phyloP scores from a whole-genome alignment of 2,113 vertebrate species.

The Varanus salvator region DNA sequence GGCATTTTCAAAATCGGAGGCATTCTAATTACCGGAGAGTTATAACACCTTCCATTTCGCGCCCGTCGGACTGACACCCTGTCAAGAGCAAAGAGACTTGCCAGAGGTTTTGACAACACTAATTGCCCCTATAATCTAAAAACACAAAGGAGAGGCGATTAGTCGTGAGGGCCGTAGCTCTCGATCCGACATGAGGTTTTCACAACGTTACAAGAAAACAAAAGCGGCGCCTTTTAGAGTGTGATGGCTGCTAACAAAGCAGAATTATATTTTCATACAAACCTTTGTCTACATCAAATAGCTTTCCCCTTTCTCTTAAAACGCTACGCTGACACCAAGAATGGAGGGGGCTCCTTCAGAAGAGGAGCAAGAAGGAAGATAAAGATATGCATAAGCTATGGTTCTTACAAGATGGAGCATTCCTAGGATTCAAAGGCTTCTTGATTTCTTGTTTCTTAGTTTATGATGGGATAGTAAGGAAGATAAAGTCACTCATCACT shows the following conservation, averaged over 20 bases:
- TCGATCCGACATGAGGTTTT: conserved; percentile 78
- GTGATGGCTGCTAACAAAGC: conserved; percentile 79
- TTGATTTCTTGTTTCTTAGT: not conserved
- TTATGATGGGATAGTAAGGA: conserved; percentile 1
- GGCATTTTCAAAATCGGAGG: conserved; percentile 77
- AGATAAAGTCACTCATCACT: not conserved
- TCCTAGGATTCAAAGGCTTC: not conserved
- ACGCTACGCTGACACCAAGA: conserved; percentile 46
- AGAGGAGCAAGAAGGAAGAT: conserved; percentile 47
- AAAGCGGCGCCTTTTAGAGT: conserved; percentile 77
- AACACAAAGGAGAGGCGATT: conserved; percentile 80
- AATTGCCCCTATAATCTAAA: conserved; percentile 81
- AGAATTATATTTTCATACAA: conserved; percentile 80
- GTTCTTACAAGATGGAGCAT: not conserved
- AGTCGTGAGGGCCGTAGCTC: conserved; percentile 77
- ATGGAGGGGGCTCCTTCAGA: conserved; percentile 7
- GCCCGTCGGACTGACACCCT: conserved; percentile 78
- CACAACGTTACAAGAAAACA: conserved; percentile 80
- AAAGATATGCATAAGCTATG: rapidly evolving
- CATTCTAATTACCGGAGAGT: conserved; percentile 79
- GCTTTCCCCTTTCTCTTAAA: conserved; percentile 11
- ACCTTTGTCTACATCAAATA: conserved; percentile 76
- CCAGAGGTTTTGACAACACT: conserved; percentile 80
- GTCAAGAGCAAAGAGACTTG: conserved; percentile 80
- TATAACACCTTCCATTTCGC: conserved; percentile 80